Evolutionary conservation across 2,888 invertebrate species (phyloP), one percentile per base, ranked within the genome.

Genomic region (Acanthosoma haemorrhoidale): DNA sequence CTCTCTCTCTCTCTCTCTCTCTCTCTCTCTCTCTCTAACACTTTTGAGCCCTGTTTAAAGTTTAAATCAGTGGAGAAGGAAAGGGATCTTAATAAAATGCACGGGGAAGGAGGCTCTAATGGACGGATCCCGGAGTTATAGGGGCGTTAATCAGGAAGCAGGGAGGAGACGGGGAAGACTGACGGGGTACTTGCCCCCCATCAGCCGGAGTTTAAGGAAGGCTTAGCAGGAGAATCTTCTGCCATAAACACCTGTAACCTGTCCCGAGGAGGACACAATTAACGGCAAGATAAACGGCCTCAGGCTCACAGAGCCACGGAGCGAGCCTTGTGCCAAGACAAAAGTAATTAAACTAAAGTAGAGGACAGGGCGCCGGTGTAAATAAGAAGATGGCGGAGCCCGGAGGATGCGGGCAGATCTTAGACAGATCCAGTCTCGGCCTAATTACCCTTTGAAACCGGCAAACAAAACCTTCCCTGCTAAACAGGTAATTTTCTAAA

Each of bases 41-140:
- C 29, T 25, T 51, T 51, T 51, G 51, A 51, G 51, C 13, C 0
- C 25, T 21, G 25, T 25, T 51, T 51, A 51, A 51, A 51, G 5
- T 51, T 51, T 51, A 51, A 51, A 51, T 51, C 51, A 25, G 51
- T 25, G 25, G 25, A 51, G 51, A n/a, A 43, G 21, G 21, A 43
- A 18, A 5, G 21, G 25, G 25, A 51, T 51, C 51, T 51, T 51
- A 51, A 51, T 51, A 51, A 51, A 51, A 51, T 51, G 51, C 51
- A 51, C 5, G n/a, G 25, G 25, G 29, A 51, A 51, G 51, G 51
- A 51, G 51, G 51, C 16, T 4, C 51, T 51, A 51, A 51, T 51
- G 51, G 51, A 51, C 51, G 51, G 51, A 51, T 51, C 4, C 13
- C 18, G n/a, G 61, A 61, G 61, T 61, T 61, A 61, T 61, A 61